These are phyloP conservation scores for Vollenhovia emeryi DNA, from an alignment of 1,140 invertebrate species.

Conservation along the genomic window DNA sequence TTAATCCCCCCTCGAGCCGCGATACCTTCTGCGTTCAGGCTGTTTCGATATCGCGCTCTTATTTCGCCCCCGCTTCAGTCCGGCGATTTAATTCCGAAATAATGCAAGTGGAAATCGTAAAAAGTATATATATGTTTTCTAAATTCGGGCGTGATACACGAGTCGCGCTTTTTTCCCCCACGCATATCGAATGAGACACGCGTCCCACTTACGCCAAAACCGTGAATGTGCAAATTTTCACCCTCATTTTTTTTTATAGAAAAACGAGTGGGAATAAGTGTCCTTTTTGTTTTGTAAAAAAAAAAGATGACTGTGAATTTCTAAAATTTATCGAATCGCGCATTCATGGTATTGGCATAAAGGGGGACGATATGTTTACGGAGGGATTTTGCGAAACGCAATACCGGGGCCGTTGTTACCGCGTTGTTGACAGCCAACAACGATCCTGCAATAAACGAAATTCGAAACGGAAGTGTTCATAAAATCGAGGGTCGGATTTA, in stretches of 20 bases:
- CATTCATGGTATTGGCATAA: no score
- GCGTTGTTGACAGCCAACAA: constrained; percentile 5
- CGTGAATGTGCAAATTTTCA: no score
- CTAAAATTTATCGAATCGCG: no score
- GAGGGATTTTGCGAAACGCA: not conserved
- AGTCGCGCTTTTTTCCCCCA: not conserved
- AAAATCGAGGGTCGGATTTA: constrained; percentile 7
- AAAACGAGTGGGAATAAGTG: no score
- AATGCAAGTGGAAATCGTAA: not conserved
- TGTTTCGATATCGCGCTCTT: no score
- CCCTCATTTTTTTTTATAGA: no score
- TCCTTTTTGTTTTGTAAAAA: no score
- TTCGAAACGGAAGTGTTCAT: constrained; percentile 16
- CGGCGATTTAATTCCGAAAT: not conserved
- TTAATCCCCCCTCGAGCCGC: no score
- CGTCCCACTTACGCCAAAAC: no score
- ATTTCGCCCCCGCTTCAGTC: not conserved
- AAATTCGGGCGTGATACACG: not conserved
- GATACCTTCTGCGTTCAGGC: no score
- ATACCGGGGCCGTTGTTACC: not conserved
- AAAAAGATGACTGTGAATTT: no score
- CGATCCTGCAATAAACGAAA: constrained; percentile 34
- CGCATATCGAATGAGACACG: constrained; percentile 11
- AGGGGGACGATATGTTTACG: no score
- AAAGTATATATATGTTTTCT: not conserved